Conservation (phyloP, 2,888 invertebrate species). For the Osmoderma eremita region DNA sequence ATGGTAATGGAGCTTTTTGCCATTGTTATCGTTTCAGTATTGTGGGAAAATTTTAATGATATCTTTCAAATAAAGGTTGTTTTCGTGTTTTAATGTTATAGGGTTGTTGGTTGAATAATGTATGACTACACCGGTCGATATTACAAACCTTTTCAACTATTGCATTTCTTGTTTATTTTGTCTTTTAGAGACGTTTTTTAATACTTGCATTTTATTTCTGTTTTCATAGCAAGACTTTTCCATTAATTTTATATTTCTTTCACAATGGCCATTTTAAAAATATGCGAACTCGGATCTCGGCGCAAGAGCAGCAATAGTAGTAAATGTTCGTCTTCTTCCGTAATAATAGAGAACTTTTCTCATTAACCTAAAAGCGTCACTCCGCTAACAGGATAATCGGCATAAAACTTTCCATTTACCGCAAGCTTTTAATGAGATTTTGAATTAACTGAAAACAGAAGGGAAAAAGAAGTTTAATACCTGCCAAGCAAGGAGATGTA, state of each 20-base stretch:
- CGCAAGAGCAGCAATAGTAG: background rate
- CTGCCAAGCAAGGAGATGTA: slow-evolving; percentile 12
- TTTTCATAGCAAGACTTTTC: too few species aligned
- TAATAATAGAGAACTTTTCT: slow-evolving; percentile 30
- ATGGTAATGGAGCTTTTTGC: slow-evolving; percentile 16
- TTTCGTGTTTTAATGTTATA: background rate
- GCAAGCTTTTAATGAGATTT: slow-evolving; percentile 34
- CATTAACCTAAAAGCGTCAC: slow-evolving; percentile 35
- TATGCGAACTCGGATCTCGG: too few species aligned
- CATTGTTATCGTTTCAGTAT: background rate
- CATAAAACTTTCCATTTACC: slow-evolving; percentile 29
- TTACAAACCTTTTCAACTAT: background rate
- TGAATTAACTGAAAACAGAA: slow-evolving; percentile 26
- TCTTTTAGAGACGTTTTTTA: too few species aligned
- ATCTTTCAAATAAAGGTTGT: slow-evolving; percentile 1
- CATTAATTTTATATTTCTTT: too few species aligned
- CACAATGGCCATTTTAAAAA: too few species aligned
- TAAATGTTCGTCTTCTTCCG: slow-evolving; percentile 1
- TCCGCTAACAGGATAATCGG: slow-evolving; percentile 24
- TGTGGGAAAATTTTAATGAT: background rate
- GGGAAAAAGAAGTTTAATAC: slow-evolving; percentile 31
- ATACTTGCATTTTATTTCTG: too few species aligned
- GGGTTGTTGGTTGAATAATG: background rate
- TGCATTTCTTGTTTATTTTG: too few species aligned
- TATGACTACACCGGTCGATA: background rate